phyloP scores from a whole-genome alignment of 2,797 vertebrate genomes.

The Astyanax mexicanus region DNA sequence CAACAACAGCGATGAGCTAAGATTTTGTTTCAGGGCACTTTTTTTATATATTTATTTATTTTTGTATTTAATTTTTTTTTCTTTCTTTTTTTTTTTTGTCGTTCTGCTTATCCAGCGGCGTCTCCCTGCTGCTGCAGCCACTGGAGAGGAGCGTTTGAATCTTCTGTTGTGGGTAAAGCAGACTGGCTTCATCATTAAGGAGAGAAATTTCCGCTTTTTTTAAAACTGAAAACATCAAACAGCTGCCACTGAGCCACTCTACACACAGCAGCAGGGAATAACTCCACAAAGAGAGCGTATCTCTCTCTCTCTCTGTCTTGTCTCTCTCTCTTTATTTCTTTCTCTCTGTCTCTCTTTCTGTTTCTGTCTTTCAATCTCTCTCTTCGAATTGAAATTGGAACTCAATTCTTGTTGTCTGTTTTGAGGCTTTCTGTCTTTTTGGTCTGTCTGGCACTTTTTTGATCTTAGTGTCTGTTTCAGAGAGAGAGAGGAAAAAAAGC shows the following conservation, averaged over 20 bases:
- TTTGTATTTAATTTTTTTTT: not conserved
- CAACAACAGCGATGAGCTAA: not conserved
- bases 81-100: not conserved
- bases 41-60: constrained; percentile 6
- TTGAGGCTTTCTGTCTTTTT: not conserved
- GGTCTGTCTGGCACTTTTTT: not conserved
- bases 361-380: not conserved
- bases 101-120: not conserved
- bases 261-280: constrained; percentile 43
- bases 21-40: not conserved
- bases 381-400: constrained; percentile 31
- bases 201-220: constrained; percentile 37
- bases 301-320: not conserved
- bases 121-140: not conserved
- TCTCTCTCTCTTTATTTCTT: not conserved
- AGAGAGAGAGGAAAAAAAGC: constrained; percentile 29
- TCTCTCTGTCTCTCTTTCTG: not conserved
- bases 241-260: constrained; percentile 41
- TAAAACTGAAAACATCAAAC: constrained; percentile 48
- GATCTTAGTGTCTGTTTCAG: not conserved
- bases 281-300: not conserved
- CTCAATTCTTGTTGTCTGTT: constrained; percentile 10
- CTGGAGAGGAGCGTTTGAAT: constrained; percentile 1
- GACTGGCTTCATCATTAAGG: constrained; percentile 28
- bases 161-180: constrained; percentile 24